Conservation (phyloP, 64 coral and sea anemone species). For the Pocillopora verrucosa region DNA sequence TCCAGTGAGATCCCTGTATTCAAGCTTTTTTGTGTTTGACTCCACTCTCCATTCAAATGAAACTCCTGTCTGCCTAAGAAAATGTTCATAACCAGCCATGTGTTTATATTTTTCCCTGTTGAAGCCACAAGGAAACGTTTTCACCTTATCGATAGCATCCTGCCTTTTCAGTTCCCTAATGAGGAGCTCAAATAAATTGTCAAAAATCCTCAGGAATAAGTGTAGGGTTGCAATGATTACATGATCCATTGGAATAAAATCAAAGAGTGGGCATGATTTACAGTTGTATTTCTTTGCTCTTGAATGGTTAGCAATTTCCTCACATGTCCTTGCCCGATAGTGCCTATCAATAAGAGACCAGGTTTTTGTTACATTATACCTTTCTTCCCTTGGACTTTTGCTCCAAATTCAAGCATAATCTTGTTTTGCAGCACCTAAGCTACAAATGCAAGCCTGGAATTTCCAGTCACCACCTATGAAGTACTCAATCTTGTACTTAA, state of each 20-base stretch:
- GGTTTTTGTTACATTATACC: slow-evolving; percentile 14
- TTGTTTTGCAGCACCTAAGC: slow-evolving; percentile 47
- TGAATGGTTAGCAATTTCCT: slow-evolving; percentile 31
- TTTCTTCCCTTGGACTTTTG: slow-evolving; percentile 15
- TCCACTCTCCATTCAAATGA: slow-evolving; percentile 34
- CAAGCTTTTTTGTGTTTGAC: slow-evolving; percentile 14
- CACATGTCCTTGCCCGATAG: not conserved
- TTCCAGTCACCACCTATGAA: slow-evolving; percentile 54
- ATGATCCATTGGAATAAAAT: slow-evolving; percentile 47
- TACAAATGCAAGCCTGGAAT: slow-evolving; percentile 46
- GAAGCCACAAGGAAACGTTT: slow-evolving; percentile 30
- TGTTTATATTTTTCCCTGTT: not conserved
- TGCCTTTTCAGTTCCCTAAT: slow-evolving; percentile 23
- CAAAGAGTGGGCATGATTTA: slow-evolving; percentile 34
- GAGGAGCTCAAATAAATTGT: slow-evolving; percentile 49
- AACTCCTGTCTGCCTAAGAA: slow-evolving; percentile 4
- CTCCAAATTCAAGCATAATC: slow-evolving; percentile 45
- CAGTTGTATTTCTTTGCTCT: slow-evolving; percentile 21
- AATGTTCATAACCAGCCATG: slow-evolving; percentile 18
- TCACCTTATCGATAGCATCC: slow-evolving; percentile 37
- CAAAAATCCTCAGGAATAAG: slow-evolving; percentile 45
- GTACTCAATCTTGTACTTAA: slow-evolving; percentile 50
- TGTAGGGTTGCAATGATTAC: slow-evolving; percentile 35
- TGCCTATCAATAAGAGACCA: slow-evolving; percentile 25
- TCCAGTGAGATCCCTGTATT: slow-evolving; percentile 37